Evolutionary conservation across 2,113 vertebrate species (phyloP).

Genomic region (Python bivittatus): DNA sequence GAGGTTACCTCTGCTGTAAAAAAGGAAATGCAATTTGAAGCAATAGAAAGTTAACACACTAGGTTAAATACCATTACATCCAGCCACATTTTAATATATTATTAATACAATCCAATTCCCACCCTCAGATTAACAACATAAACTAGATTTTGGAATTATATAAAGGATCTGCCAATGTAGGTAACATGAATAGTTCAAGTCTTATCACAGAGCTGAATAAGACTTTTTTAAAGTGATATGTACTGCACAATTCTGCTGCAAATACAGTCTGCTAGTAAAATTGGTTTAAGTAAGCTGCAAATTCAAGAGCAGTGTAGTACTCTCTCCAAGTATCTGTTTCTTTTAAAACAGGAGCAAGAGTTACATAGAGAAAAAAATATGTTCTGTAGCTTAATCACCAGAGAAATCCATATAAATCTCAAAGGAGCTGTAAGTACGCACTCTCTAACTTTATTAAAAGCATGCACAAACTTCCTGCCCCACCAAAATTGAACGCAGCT

Average conservation of each 20-base stretch:
- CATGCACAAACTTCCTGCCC: background rate
- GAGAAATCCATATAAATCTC: background rate
- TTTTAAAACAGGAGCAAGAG: background rate
- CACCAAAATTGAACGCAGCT: background rate
- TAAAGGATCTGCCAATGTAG: background rate
- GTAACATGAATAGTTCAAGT: background rate
- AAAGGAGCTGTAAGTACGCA: background rate
- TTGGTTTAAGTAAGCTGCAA: background rate
- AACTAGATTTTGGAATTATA: background rate
- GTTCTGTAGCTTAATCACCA: background rate
- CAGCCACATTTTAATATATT: background rate
- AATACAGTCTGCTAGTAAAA: background rate
- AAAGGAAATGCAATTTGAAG: background rate
- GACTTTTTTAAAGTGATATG: no score
- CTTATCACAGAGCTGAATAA: background rate
- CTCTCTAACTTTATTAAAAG: background rate
- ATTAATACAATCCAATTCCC: background rate
- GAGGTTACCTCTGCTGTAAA: background rate
- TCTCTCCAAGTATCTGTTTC: background rate
- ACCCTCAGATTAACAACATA: background rate
- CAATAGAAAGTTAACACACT: background rate
- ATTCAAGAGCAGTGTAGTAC: background rate
- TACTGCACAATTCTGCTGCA: background rate
- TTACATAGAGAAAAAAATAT: background rate
- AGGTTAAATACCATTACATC: background rate